These are phyloP conservation scores for Mimachlamys varia DNA, from an alignment of 2,888 invertebrate species.

Conservation along the genomic window DNA sequence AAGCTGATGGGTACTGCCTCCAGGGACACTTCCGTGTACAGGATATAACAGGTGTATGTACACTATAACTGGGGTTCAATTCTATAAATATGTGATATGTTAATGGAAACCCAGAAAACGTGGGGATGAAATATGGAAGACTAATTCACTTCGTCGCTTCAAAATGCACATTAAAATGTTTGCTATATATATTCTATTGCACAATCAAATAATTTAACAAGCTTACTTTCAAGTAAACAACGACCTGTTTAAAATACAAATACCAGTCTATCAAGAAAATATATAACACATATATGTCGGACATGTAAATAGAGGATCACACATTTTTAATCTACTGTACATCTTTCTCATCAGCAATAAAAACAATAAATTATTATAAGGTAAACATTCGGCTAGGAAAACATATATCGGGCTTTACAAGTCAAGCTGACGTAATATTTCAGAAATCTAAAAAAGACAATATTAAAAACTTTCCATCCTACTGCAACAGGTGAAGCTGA, in stretches of 20 bases:
- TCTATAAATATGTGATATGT: conserved; percentile 24
- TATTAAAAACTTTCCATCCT: conserved; percentile 1
- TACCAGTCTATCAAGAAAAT: conserved; percentile 10
- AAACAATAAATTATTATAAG: not conserved
- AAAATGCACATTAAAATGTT: not conserved
- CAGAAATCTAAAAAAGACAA: not conserved
- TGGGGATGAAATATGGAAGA: conserved; percentile 25
- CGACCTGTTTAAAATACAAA: not conserved
- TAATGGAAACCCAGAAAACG: not conserved
- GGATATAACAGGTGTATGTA: not conserved
- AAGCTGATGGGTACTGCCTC: not conserved
- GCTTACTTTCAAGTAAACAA: not conserved
- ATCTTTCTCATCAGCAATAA: not conserved
- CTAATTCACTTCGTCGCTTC: conserved; percentile 14
- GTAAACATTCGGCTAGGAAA: not conserved
- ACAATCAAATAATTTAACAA: conserved; percentile 20
- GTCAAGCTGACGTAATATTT: not conserved
- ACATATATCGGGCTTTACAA: not conserved
- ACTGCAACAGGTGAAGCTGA: not conserved
- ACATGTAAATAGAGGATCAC: not conserved
- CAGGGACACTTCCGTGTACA: too few relatives aligned
- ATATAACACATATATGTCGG: conserved; percentile 24
- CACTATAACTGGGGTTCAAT: not conserved
- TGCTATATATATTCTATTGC: conserved; percentile 34
- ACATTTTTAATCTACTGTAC: not conserved